Evolutionary conservation across 2,888 invertebrate species (phyloP).

Genomic region (Rugalucina vietnamica): DNA sequence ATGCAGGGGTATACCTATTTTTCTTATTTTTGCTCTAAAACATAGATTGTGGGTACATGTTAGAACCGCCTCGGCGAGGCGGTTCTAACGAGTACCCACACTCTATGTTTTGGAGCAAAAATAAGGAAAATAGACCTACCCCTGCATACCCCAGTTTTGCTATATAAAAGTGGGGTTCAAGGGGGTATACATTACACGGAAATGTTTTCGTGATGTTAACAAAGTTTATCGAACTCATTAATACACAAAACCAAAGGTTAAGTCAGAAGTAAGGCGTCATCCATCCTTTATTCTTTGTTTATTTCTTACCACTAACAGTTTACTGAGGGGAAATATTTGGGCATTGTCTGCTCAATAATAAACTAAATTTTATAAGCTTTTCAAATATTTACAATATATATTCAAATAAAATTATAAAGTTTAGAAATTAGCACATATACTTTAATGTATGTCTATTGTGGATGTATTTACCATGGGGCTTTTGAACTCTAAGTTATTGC

Average conservation of each 20-base stretch:
- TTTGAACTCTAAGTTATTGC: neutral
- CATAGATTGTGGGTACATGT: too few relatives aligned
- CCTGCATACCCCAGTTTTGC: too few relatives aligned
- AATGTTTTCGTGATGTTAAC: too few relatives aligned
- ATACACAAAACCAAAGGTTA: too few relatives aligned
- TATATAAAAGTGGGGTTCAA: too few relatives aligned
- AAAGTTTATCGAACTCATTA: neutral
- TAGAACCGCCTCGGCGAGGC: too few relatives aligned
- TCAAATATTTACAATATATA: slow-evolving; percentile 2
- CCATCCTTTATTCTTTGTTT: neutral
- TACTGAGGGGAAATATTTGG: neutral
- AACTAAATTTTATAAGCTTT: neutral
- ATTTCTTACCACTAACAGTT: neutral
- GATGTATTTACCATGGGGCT: neutral
- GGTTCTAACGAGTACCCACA: too few relatives aligned
- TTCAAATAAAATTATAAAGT: slow-evolving; percentile 4
- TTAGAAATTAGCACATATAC: neutral
- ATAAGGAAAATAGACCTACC: too few relatives aligned
- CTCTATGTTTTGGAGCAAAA: too few relatives aligned
- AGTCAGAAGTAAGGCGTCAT: neutral
- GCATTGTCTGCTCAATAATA: neutral
- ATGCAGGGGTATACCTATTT: too few relatives aligned
- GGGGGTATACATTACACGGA: too few relatives aligned
- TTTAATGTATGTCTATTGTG: neutral
- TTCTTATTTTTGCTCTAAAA: too few relatives aligned